Conservation (phyloP, 2,797 vertebrate species). For the Anniella stebbinsi region DNA sequence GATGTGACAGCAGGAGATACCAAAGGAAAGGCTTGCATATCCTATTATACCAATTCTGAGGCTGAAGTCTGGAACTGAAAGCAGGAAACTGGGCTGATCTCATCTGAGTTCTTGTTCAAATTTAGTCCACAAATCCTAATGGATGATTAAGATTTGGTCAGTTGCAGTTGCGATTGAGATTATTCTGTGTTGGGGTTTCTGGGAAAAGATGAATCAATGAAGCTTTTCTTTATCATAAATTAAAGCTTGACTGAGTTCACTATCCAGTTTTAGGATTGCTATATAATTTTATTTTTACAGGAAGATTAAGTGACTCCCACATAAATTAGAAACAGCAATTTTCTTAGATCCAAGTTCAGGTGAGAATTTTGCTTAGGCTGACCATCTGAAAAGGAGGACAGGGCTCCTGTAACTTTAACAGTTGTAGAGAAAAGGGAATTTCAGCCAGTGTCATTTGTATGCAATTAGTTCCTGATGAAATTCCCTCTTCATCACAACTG, state of each 20-base stretch:
- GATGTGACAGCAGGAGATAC: neutral
- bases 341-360: neutral
- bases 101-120: neutral
- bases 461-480: too few species aligned
- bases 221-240: slow-evolving; percentile 24
- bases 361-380: slow-evolving; percentile 30
- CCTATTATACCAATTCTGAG: neutral
- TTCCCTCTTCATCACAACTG: too few species aligned
- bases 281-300: slow-evolving; percentile 54
- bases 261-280: slow-evolving; percentile 30
- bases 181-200: neutral
- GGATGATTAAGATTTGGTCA: neutral
- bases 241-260: neutral
- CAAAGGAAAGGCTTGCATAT: neutral
- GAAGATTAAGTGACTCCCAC: slow-evolving; percentile 26
- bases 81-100: neutral
- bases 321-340: slow-evolving; percentile 21
- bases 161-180: too few species aligned
- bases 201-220: slow-evolving; percentile 35
- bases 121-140: neutral
- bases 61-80: neutral
- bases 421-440: too few species aligned
- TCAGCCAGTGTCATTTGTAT: too few species aligned
- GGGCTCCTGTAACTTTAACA: too few species aligned
- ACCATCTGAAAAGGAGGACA: too few species aligned